Evolutionary conservation across 2,797 vertebrate species (phyloP), one percentile per base, ranked within the genome.

Genomic region (Trematomus bernacchii): DNA sequence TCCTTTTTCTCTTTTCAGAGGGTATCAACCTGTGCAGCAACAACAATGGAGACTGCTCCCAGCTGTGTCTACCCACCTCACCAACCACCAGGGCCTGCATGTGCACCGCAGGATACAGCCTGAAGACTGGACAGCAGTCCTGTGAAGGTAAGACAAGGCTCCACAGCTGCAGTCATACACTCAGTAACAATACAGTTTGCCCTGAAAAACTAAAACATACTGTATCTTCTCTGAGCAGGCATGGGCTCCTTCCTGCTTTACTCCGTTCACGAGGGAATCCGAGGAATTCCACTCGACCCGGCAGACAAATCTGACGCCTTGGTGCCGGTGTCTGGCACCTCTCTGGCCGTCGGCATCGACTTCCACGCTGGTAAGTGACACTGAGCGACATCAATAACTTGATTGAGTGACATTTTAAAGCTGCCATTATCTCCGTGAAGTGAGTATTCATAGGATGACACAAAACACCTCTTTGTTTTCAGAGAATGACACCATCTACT

Each of bases 401-500:
- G 37, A 75, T 10, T 62, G n/a, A 71, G 61, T 57, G 66, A 58
- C 47, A 51, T 73, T 84, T 87, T 59, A 46, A 85, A 80, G 61
- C 19, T 19, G 73, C 42, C 15, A 27, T 64, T 67, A 43, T 78
- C 37, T 44, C 21, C 15, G 50, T 30, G 50, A 71, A 55, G 40
- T 30, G n/a, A 64, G 11, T 55, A 57, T 76, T 71, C 55, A 64
- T 67, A 52, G 60, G 27, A n/a, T 61, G 57, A 75, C 42, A 59
- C 42, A 40, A 43, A 61, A 61, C 48, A 11, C 42, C 1, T 68
- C n/a, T 74, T 61, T 2, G 0, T 69, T 73, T 67, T 78, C 85
- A 99, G 98, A 98, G 47, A 99, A 99, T 0, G 98, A 99, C 92
- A 99, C 98, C 5, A 99, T 99, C 81, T 99, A 99, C 91, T 99